Conservation (phyloP, 2,888 invertebrate genomes). For the Drosophila prolongata region DNA sequence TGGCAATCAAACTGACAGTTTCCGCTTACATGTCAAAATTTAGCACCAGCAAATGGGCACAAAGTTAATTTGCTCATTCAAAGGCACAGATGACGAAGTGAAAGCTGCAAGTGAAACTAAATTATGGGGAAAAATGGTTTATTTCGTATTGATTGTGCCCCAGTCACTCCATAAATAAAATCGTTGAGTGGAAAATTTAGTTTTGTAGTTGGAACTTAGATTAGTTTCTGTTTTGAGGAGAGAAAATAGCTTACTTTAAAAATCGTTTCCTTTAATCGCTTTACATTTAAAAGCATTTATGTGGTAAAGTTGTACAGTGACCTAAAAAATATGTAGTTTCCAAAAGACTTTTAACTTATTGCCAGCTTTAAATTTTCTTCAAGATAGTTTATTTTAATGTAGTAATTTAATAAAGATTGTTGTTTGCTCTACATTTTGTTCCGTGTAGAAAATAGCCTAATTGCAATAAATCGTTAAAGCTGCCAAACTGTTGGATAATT, state of each 20-base stretch:
- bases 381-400: no score
- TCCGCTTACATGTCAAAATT: constrained; percentile 18
- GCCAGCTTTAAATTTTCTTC: no score
- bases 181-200: not conserved
- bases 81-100: not conserved
- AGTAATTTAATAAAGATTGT: no score
- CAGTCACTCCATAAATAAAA: not conserved
- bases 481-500: not conserved
- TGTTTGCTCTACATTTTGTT: not conserved
- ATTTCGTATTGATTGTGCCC: constrained; percentile 21
- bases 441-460: not conserved
- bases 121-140: constrained; percentile 19
- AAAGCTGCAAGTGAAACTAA: constrained; percentile 15
- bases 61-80: constrained; percentile 25
- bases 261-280: no score
- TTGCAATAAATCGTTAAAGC: not conserved
- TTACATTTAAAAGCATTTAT: no score
- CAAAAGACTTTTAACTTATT: no score
- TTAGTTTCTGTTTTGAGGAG: not conserved
- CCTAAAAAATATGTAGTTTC: no score
- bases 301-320: no score
- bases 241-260: no score
- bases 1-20: constrained; percentile 33
- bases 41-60: constrained; percentile 7
- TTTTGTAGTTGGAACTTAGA: not conserved